Base-by-base conservation (phyloP, 2,797 vertebrate genomes). In the Leptatherina wallacei region DNA sequence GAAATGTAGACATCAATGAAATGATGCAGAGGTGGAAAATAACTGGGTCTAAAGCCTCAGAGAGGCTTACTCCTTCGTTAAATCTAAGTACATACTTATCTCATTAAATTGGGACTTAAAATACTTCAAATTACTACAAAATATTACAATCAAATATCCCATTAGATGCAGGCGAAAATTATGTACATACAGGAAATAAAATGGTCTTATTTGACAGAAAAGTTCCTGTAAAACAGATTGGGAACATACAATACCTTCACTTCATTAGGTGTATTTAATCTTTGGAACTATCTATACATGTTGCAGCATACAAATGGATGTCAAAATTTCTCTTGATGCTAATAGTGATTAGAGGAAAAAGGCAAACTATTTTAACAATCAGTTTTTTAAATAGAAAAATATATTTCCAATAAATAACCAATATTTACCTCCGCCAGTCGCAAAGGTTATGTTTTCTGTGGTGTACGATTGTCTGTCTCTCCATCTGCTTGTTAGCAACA, bases 1-100 rank as follows among this genome's bases (percentile, higher is more conserved):
- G 71, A 92, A 86, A 91, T 86, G 77, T 70, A 82, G 85, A 85
- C 85, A 76, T 82, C 83, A 88, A 86, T 87, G 76, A 89, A 91
- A 82, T 71, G 80, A 81, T 82, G 76, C 73, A 83, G 83, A 91
- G 79, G 82, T 78, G 65, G 74, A 83, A 86, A 83, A 87, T 82
- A 80, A 73, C 67, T 66, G 67, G 42, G 80, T 72, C 76, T 77
- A 69, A 85, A 86, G 83, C 78, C 68, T 81, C 77, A 65, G 66
- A 29, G 49, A 81, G 72, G 61, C 47, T 78, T 64, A 38, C 61
- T 77, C 61, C 40, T 56, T 59, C 22, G 85, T 89, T 89, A 85
- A 81, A 86, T 77, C 65, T 63, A 72, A 87, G 70, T 69, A 57
- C 77, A 85, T 77, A 83, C 70, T 84, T 84, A 87, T 80, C 73